Evolutionary conservation across 2,888 invertebrate genomes (phyloP).

Genomic region (Lochmaea capreae): DNA sequence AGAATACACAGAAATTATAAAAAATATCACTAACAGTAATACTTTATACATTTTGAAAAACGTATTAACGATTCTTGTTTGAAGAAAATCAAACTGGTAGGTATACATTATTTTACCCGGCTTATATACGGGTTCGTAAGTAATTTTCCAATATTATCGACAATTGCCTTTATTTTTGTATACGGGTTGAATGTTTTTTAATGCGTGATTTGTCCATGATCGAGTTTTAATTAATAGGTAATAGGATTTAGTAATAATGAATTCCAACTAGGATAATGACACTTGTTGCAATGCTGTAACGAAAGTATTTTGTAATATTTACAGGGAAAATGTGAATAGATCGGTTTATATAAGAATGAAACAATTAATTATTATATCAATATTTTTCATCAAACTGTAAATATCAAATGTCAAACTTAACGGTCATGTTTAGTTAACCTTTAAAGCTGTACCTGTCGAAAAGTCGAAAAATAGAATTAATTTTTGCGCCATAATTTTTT

Average conservation of each 20-base stretch:
- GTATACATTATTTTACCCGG: slow-evolving; percentile 13
- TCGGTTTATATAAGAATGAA: too few species aligned
- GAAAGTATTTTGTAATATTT: not conserved
- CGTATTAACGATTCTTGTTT: not conserved
- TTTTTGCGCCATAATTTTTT: too few species aligned
- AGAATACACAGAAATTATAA: slow-evolving; percentile 1
- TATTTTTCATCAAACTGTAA: too few species aligned
- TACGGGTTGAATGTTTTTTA: slow-evolving; percentile 18
- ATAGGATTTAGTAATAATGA: slow-evolving; percentile 15
- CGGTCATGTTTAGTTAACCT: too few species aligned
- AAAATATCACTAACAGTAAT: slow-evolving; percentile 3
- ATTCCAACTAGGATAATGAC: slow-evolving; percentile 4
- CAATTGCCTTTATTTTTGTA: slow-evolving; percentile 27
- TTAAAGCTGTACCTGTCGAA: too few species aligned
- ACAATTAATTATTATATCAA: too few species aligned
- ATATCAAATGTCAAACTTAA: too few species aligned
- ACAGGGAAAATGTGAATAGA: not conserved
- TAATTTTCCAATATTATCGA: slow-evolving; percentile 24
- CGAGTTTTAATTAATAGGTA: slow-evolving; percentile 17
- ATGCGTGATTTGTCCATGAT: slow-evolving; percentile 21
- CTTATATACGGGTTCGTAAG: slow-evolving; percentile 16
- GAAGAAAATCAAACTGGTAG: slow-evolving; percentile 8
- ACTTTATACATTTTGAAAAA: slow-evolving; percentile 21
- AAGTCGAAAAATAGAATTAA: too few species aligned
- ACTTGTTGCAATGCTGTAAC: not conserved